A percentile compares a stretch with the other conserved stretches of the same genome.
Evolutionary conservation across 2,888 invertebrate species (phyloP).

Genomic region (Odontocerum albicorne): DNA sequence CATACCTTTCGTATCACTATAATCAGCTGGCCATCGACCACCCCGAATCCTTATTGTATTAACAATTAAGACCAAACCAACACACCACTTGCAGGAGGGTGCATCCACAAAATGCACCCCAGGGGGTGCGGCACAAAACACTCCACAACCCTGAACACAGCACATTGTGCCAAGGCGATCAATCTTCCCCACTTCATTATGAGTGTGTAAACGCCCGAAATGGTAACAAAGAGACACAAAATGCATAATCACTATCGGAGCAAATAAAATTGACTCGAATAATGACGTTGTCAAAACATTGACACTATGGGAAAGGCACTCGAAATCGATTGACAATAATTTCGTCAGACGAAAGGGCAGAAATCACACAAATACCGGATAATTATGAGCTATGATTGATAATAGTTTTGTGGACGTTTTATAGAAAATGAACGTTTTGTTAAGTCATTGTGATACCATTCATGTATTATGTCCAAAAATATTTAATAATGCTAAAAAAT

Average conservation of each 20-base stretch:
- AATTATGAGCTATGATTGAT: conserved; percentile 12
- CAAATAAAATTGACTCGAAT: conserved; percentile 13
- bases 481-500: too few species aligned
- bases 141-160: neutral
- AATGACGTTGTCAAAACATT: conserved; percentile 34
- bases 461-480: too few species aligned
- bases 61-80: conserved; percentile 30
- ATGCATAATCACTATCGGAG: conserved; percentile 11
- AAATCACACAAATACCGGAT: conserved; percentile 1
- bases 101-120: conserved; percentile 1
- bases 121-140: conserved; percentile 14
- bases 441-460: too few species aligned
- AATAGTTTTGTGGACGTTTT: too few species aligned
- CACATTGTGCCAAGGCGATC: conserved; percentile 17
- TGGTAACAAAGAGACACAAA: conserved; percentile 12
- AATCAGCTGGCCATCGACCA: conserved; percentile 25
- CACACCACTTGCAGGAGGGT: conserved; percentile 20
- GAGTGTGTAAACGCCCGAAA: conserved; percentile 27
- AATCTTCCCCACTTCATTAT: conserved; percentile 33
- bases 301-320: conserved; percentile 7
- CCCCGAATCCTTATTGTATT: conserved; percentile 21
- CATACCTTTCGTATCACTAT: too few species aligned
- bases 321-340: conserved; percentile 1
- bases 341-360: neutral
- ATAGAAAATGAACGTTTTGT: too few species aligned